phyloP scores from a whole-genome alignment of 1,140 invertebrate genomes.

The Aphelinus certus region DNA sequence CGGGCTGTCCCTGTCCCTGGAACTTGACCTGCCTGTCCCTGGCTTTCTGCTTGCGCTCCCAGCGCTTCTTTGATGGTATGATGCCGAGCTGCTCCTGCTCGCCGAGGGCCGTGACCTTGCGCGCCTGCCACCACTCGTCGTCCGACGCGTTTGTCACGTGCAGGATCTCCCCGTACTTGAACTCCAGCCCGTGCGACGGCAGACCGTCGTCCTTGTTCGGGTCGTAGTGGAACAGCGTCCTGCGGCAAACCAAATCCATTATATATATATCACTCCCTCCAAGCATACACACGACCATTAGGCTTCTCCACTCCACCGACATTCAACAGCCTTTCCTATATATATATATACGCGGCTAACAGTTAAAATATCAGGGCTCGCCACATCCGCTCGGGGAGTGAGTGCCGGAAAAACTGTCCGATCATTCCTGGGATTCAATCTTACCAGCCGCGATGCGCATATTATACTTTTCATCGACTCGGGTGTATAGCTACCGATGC shows the following conservation, averaged over 20 bases:
- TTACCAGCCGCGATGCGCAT: too few relatives aligned
- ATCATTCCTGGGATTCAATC: too few relatives aligned
- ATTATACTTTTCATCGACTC: too few relatives aligned
- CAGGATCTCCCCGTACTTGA: conserved; percentile 96
- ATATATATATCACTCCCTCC: too few relatives aligned
- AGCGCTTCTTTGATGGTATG: conserved; percentile 86
- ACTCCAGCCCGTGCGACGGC: conserved; percentile 93
- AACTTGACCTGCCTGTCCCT: conserved; percentile 97
- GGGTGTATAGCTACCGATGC: too few relatives aligned
- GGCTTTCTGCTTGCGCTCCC: conserved; percentile 96
- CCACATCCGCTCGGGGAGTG: too few relatives aligned
- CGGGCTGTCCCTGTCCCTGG: conserved; percentile 81
- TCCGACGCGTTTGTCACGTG: conserved; percentile 99
- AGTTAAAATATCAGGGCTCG: too few relatives aligned
- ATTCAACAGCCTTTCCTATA: too few relatives aligned
- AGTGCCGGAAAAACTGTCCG: too few relatives aligned
- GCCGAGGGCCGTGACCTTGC: conserved; percentile 72
- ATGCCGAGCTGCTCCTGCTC: conserved; percentile 77
- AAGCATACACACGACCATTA: too few relatives aligned
- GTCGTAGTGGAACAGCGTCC: conserved; percentile 99
- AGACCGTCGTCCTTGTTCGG: conserved; percentile 96
- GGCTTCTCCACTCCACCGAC: too few relatives aligned
- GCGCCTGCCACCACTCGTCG: conserved; percentile 99
- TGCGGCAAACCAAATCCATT: conserved; percentile 53
- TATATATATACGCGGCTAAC: too few relatives aligned